Conservation (phyloP, 1,140 invertebrate genomes). For the Tachypleus tridentatus region DNA sequence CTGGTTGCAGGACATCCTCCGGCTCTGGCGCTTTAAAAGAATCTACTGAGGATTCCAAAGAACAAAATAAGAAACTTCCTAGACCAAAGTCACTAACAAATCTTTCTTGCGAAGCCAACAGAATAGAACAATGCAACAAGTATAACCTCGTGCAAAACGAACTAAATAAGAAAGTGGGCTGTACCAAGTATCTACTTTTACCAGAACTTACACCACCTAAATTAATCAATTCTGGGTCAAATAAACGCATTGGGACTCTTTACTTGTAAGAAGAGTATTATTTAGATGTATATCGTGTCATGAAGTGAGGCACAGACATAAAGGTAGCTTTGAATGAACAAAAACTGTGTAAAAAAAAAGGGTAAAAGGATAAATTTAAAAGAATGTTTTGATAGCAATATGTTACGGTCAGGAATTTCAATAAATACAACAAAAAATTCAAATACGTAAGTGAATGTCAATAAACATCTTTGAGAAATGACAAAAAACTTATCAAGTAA, state of each 20-base stretch:
- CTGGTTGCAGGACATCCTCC: conserved; percentile 61
- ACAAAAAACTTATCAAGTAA: no score
- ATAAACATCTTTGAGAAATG: no score
- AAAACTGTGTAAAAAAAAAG: no score
- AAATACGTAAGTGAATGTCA: no score
- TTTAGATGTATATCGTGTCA: no score
- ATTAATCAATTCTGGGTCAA: conserved; percentile 7
- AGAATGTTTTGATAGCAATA: no score
- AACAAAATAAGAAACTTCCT: conserved; percentile 58
- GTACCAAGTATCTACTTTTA: conserved; percentile 8
- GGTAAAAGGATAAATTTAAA: no score
- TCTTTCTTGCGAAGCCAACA: conserved; percentile 56
- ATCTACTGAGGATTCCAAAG: conserved; percentile 30
- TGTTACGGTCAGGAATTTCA: no score
- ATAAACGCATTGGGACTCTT: conserved; percentile 15
- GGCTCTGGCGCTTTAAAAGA: conserved; percentile 51
- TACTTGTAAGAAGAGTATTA: conserved; percentile 9
- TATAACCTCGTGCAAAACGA: not conserved
- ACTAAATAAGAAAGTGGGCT: conserved; percentile 3
- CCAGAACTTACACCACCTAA: conserved; percentile 8
- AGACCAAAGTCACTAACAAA: conserved; percentile 67
- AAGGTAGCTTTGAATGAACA: no score
- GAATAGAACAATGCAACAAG: conserved; percentile 7
- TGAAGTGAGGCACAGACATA: no score
- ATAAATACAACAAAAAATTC: no score